phyloP scores from a whole-genome alignment of 2,113 vertebrate species.

The Toxostoma redivivum region DNA sequence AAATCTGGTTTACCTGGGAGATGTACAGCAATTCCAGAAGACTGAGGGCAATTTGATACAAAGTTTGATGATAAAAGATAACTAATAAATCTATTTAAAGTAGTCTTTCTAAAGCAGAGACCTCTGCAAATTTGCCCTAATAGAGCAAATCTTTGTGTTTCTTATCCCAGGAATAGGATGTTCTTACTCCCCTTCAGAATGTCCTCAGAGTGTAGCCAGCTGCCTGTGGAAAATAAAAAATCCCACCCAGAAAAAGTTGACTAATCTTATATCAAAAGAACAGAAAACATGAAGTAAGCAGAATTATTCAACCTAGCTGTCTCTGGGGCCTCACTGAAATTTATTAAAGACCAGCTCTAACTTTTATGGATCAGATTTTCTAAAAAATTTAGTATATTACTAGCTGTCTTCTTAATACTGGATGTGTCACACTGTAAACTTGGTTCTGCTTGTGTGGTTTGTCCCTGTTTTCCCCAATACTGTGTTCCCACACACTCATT shows the following conservation, averaged over 20 bases:
- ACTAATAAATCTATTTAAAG: neutral
- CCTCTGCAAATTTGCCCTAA: neutral
- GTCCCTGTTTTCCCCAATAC: neutral
- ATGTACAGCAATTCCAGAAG: neutral
- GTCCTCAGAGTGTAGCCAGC: neutral
- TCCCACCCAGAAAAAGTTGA: neutral
- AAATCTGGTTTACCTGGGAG: neutral
- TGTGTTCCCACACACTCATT: neutral
- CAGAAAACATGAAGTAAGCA: neutral
- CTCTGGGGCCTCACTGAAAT: neutral
- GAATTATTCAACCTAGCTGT: neutral
- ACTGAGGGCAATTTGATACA: neutral
- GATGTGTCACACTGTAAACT: neutral
- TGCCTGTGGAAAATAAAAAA: neutral
- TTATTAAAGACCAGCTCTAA: neutral
- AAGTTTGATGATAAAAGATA: neutral
- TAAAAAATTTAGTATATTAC: neutral
- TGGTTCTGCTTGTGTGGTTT: neutral
- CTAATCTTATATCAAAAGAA: neutral
- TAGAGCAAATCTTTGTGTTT: neutral
- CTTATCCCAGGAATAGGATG: neutral
- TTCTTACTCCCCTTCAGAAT: neutral
- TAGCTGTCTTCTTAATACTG: neutral
- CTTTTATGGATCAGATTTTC: neutral
- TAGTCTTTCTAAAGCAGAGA: neutral